Evolutionary conservation across 2,797 vertebrate genomes (phyloP).

Genomic region (Vespertilio murinus): DNA sequence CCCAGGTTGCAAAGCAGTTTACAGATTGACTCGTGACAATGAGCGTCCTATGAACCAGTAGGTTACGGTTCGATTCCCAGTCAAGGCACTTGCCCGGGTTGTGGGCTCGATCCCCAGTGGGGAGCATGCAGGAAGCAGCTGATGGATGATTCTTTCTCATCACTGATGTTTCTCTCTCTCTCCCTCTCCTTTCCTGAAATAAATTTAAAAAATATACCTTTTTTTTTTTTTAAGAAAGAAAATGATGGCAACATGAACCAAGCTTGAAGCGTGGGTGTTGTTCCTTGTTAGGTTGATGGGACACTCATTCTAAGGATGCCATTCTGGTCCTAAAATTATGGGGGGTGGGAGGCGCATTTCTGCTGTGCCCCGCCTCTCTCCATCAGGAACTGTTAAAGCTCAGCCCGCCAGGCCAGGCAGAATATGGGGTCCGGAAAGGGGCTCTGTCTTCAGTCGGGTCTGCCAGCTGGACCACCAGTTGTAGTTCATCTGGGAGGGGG

Average conservation of each 20-base stretch:
- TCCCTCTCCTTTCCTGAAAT: no score
- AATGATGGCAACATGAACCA: background rate
- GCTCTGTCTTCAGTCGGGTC: background rate
- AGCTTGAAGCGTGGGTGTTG: background rate
- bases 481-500: background rate
- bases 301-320: background rate
- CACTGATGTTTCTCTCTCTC: no score
- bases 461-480: background rate
- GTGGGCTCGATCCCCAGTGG: no score
- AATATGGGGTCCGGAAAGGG: background rate
- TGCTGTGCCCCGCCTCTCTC: background rate
- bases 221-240: background rate
- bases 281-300: background rate
- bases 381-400: background rate
- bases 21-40: background rate
- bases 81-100: no score
- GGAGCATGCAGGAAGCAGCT: no score
- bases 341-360: background rate
- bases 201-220: no score
- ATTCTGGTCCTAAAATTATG: background rate
- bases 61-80: no score
- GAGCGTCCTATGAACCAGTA: no score
- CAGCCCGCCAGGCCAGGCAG: background rate
- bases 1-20: background rate
- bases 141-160: no score